Conservation (phyloP, 2,797 vertebrate species). For the Lepilemur ruficaudatus region DNA sequence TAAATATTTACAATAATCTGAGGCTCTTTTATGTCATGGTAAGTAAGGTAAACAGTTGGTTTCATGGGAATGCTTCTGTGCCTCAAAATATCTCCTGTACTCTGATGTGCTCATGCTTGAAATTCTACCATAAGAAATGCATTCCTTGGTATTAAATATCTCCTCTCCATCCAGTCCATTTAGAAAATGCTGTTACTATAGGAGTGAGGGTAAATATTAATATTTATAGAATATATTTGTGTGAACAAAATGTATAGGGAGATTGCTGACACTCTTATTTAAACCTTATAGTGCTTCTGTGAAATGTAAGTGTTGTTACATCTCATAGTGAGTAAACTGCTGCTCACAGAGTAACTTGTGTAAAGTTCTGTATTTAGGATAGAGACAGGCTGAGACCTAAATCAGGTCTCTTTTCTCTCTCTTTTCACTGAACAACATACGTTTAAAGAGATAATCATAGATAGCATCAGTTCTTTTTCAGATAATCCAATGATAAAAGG, state of each 20-base stretch:
- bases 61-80: slow-evolving; percentile 15
- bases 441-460: neutral
- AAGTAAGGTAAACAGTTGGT: slow-evolving; percentile 28
- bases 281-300: neutral
- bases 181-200: neutral
- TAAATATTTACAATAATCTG: slow-evolving; percentile 4
- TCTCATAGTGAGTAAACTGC: neutral
- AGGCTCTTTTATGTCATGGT: neutral
- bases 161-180: neutral
- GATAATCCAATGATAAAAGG: neutral
- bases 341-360: neutral
- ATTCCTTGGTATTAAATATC: slow-evolving; percentile 27
- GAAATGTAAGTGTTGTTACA: neutral
- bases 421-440: neutral
- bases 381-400: neutral
- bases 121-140: slow-evolving; percentile 47
- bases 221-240: neutral
- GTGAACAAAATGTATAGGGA: neutral
- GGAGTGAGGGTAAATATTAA: neutral
- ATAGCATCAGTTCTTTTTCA: neutral
- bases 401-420: neutral
- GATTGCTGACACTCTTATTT: neutral
- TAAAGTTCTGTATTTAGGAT: neutral
- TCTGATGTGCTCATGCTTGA: slow-evolving; percentile 1
- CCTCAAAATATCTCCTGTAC: slow-evolving; percentile 19